These are phyloP conservation scores for Periophthalmus modestus DNA, from an alignment of 2,113 vertebrate genomes.

Conservation along the genomic window DNA sequence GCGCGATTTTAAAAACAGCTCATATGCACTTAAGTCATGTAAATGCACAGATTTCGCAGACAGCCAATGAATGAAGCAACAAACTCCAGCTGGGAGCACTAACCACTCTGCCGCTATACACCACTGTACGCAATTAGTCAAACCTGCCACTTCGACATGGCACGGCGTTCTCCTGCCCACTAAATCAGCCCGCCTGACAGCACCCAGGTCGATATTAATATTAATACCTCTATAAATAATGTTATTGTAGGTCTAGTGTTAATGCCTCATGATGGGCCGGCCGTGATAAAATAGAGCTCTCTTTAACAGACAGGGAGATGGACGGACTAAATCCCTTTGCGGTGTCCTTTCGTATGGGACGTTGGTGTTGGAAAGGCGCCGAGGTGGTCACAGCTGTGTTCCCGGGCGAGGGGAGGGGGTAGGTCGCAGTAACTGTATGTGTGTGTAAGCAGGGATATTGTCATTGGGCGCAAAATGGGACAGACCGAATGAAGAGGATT, in stretches of 20 bases:
- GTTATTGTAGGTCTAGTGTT: slow-evolving; percentile 66
- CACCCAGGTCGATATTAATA: slow-evolving; percentile 69
- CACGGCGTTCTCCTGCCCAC: slow-evolving; percentile 39
- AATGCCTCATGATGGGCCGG: slow-evolving; percentile 67
- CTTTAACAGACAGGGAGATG: slow-evolving; percentile 43
- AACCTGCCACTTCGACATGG: slow-evolving; percentile 54
- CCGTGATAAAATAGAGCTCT: slow-evolving; percentile 52
- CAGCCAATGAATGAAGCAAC: not conserved
- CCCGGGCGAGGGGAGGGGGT: slow-evolving; percentile 34
- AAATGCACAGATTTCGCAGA: not conserved
- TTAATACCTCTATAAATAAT: slow-evolving; percentile 73
- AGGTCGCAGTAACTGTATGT: slow-evolving; percentile 29
- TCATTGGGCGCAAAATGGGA: slow-evolving; percentile 30
- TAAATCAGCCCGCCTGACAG: slow-evolving; percentile 66
- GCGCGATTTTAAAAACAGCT: not conserved
- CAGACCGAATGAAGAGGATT: slow-evolving; percentile 69
- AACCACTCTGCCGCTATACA: not conserved
- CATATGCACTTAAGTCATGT: not conserved
- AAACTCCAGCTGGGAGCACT: not conserved
- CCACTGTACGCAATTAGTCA: slow-evolving; percentile 66
- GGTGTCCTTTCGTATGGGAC: slow-evolving; percentile 65
- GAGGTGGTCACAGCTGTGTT: slow-evolving; percentile 74
- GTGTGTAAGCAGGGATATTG: slow-evolving; percentile 31
- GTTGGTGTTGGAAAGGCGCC: slow-evolving; percentile 63
- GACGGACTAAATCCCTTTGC: slow-evolving; percentile 57